Evolutionary conservation across 2,797 vertebrate genomes (phyloP), one percentile per base, ranked within the genome.

Genomic region (Anguilla megastoma): DNA sequence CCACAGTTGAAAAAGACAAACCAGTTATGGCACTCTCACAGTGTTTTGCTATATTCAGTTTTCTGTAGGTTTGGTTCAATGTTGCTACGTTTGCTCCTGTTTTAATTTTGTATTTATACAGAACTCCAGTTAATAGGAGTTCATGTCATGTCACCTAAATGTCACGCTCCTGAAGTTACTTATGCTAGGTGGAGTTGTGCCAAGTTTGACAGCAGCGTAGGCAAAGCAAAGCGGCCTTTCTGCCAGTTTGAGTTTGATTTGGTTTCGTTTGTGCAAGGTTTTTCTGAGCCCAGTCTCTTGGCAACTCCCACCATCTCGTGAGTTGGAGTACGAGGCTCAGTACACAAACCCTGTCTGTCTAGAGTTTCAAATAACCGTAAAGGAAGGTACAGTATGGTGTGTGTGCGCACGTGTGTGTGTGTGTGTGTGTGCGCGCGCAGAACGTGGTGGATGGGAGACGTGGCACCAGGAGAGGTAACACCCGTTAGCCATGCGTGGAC

Each of bases 371-470:
- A 7, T 48, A 3, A 24, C 7, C 60, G 63, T 85, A 85, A 74
- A 87, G 87, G 21, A 74, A 87, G 83, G 82, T 88, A 85, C 60
- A 60, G 54, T 85, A 60, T 88, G 84, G 41, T 58, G 10, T 56
- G 18, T 88, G 69, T 79, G 21, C 33, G 27, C 33, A 1, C 33
- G 41, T 58, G 10, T 56, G 18, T 88, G 69, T 85, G 21, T 56
- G 27, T 84, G 50, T 87, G 50, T 36, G 50, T 36, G 36, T 36
- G 36, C 36, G 36, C 1, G 1, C 36, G 36, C 36, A 50, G 54
- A 63, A 45, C 71, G 58, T 54, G 80, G 27, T 85, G 87, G 24
- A 36, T 85, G 56, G 83, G 52, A 84, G 54, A 45, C 27, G 83
- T 60, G 1, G 63, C 33, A 24, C 69, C 84, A 33, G 54, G 45